These are phyloP conservation scores for Rhynchonema sp. DNA, from an alignment of 2,888 invertebrate species.

Conservation along the genomic window DNA sequence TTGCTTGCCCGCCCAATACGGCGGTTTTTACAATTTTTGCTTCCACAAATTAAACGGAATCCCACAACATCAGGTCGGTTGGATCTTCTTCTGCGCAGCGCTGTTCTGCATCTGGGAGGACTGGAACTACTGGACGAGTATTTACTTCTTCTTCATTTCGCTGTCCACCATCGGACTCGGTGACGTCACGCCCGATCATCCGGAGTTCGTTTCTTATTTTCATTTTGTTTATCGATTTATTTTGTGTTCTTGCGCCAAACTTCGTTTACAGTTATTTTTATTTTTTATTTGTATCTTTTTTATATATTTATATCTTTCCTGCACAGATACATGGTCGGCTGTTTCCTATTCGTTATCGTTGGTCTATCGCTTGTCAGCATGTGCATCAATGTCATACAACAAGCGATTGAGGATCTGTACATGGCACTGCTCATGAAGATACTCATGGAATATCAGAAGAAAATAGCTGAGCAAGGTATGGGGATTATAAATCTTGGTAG, in stretches of 20 bases:
- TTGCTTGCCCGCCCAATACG: no score
- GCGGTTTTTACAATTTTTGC: no score
- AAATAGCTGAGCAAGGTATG: conserved; percentile 17
- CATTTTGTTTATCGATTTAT: conserved; percentile 20
- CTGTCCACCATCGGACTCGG: conserved; percentile 30
- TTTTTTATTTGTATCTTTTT: not conserved
- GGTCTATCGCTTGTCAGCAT: conserved; percentile 33
- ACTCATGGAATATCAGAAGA: conserved; percentile 23
- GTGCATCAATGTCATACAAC: conserved; percentile 8
- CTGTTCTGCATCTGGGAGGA: conserved; percentile 43
- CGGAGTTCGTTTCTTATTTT: conserved; percentile 32
- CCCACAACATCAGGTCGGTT: no score
- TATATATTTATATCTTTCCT: not conserved
- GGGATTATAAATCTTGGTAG: no score
- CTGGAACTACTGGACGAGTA: conserved; percentile 22
- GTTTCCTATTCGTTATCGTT: conserved; percentile 30
- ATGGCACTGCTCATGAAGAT: conserved; percentile 22
- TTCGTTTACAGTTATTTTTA: not conserved
- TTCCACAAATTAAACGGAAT: no score
- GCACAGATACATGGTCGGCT: conserved; percentile 17
- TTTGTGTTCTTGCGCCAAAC: no score
- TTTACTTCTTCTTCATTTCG: conserved; percentile 27
- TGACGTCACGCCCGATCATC: conserved; percentile 33
- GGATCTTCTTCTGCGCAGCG: conserved; percentile 68
- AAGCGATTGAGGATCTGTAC: conserved; percentile 24